phyloP scores from a whole-genome alignment of 2,888 invertebrate genomes.

The Xiphydria camelus region DNA sequence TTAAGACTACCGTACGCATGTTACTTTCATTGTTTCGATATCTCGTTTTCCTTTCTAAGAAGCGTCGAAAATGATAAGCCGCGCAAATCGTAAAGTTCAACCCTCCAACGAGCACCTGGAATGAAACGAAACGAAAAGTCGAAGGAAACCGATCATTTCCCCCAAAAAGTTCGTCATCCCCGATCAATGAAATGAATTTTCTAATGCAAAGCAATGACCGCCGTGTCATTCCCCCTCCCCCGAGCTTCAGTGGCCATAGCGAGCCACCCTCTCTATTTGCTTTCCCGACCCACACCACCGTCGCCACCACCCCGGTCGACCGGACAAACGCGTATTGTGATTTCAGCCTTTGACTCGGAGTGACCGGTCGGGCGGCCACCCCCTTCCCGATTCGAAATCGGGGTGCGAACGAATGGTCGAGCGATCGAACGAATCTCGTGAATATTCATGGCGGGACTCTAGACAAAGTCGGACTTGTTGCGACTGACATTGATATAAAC shows the following conservation, averaged over 20 bases:
- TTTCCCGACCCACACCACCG: slow-evolving; percentile 32
- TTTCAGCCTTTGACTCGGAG: slow-evolving; percentile 54
- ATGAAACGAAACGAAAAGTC: too few species aligned
- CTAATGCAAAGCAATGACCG: slow-evolving; percentile 57
- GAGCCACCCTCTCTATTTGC: slow-evolving; percentile 42
- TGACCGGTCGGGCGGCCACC: slow-evolving; percentile 21
- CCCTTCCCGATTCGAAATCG: neutral
- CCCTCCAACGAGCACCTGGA: too few species aligned
- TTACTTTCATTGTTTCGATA: too few species aligned
- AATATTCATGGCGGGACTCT: slow-evolving; percentile 47
- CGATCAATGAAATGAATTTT: slow-evolving; percentile 55
- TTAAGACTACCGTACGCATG: too few species aligned
- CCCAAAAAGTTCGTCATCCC: too few species aligned
- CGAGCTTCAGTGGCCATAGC: too few species aligned
- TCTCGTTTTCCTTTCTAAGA: too few species aligned
- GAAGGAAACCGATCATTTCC: too few species aligned
- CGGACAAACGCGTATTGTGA: slow-evolving; percentile 58
- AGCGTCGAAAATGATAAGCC: too few species aligned
- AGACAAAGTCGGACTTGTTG: slow-evolving; percentile 57
- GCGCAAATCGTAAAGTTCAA: too few species aligned
- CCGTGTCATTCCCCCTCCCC: too few species aligned
- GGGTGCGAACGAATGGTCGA: slow-evolving; percentile 21
- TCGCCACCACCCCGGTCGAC: slow-evolving; percentile 48
- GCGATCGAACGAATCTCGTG: slow-evolving; percentile 37
- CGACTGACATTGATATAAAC: slow-evolving; percentile 58